Base-by-base conservation (phyloP, 2,113 vertebrate genomes). In the Dipodomys stephensi region DNA sequence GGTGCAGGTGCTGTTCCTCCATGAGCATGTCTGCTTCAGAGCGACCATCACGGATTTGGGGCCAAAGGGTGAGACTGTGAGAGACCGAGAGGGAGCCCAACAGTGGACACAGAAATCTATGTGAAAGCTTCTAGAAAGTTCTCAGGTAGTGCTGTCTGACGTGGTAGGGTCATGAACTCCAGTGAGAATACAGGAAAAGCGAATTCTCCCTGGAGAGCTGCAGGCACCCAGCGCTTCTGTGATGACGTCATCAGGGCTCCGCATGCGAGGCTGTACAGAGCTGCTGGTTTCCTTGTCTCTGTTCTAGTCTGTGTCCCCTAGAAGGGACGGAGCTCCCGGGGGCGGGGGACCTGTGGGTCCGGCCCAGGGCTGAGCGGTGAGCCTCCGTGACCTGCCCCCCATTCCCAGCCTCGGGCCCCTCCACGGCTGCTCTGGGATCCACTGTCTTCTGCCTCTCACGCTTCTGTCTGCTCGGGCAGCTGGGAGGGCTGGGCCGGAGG, bases 171-270 rank as follows among this genome's bases (percentile, higher is more conserved):
- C 53, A 62, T 6, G 0, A 16, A 19, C 82, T 71, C 44, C 46
- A 74, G 1, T 1, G 46, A 44, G 67, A 83, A 39, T 6, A 28
- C 49, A 7, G 3, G 19, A 1, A 46, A 8, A 87, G 68, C 23
- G 25, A 19, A 32, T 30, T 39, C 64, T 32, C 4, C 9, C 30
- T 12, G 3, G 19, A 8, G 81, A 62, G 28, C 9, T 1, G 19
- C 72, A 28, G 0, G 23, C 0, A 2, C 7, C 18, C 2, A 16
- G 62, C 0, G 5, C 1, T 7, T 4, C 25, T 1, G 15, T 28
- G 46, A 62, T 13, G 78, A 32, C 44, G 76, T 23, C 76, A 44
- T 22, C 39, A 39, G 39, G 39, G 39, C 39, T 5, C 39, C 39
- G 39, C 39, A 39, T 39, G 39, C 39, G 39, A 39, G 39, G 39